Base-by-base conservation (phyloP, 2,797 vertebrate genomes). In the Gymnopithys bicolor region DNA sequence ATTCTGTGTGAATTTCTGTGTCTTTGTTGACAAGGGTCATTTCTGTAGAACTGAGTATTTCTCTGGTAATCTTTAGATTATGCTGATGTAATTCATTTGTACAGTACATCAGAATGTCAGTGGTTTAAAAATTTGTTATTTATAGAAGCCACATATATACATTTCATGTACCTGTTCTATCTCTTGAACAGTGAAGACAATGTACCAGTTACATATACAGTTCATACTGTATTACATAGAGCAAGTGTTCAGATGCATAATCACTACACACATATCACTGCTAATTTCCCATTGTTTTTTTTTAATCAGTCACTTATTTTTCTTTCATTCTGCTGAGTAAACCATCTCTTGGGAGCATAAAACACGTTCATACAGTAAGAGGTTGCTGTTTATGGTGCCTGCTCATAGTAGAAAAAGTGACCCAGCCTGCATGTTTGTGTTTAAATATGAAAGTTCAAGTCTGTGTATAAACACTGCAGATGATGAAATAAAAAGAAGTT, bases 1-100 rank as follows among this genome's bases (percentile, higher is more conserved):
- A 96, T 92, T 91, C 91, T 62, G 82, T 96, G 66, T 93, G 83
- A 97, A 97, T 97, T 96, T 89, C 80, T 96, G 7, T 95, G 52
- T 85, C 91, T 69, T 95, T 94, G 80, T 95, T 97, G 95, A 94
- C 90, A 95, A 95, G 51, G 63, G 70, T 93, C 30, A 78, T 92
- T 96, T 96, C 78, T 92, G 32, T 93, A 91, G 79, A 96, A 83
- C 52, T 58, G 27, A 39, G 9, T 92, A 79, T 93, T 93, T 93
- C 85, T 89, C 14, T 93, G 51, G 39, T 75, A 91, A 87, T 89
- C 82, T 78, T 80, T 43, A 84, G 51, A 51, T 92, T 82, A 33
- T 46, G 19, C 9, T 71, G 33, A 30, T 93, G 19, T 83, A 55
- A 66, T 83, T 24, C 80, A 8, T 59, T 74, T 39, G 10, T 77